phyloP scores from a whole-genome alignment of 2,797 vertebrate species.

The Sylvilagus floridanus region DNA sequence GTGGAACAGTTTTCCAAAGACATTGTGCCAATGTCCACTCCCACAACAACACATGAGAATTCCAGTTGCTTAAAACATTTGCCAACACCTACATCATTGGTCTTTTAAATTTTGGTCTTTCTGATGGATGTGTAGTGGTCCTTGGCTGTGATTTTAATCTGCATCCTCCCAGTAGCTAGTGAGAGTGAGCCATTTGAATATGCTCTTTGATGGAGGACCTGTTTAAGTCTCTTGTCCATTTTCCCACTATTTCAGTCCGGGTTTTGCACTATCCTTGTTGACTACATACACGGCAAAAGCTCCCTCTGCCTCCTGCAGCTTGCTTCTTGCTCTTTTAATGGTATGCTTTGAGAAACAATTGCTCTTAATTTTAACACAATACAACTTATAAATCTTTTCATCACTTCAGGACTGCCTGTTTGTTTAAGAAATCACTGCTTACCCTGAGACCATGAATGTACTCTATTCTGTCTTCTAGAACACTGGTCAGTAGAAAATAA shows the following conservation, averaged over 20 bases:
- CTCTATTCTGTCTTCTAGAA: slow-evolving; percentile 38
- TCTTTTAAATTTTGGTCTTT: background rate
- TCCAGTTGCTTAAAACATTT: background rate
- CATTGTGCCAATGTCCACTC: background rate
- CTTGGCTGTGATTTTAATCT: background rate
- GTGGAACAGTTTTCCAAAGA: background rate
- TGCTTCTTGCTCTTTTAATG: background rate
- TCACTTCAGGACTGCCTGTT: background rate
- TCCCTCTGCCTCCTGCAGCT: background rate
- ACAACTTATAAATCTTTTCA: background rate
- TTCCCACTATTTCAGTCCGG: background rate
- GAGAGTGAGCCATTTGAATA: background rate
- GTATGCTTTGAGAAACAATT: background rate
- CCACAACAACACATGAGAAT: background rate
- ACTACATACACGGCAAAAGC: background rate
- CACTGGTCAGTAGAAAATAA: background rate
- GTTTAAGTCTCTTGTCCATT: background rate
- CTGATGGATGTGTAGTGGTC: background rate
- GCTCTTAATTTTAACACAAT: slow-evolving; percentile 4
- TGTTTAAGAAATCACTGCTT: slow-evolving; percentile 24
- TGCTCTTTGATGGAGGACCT: background rate
- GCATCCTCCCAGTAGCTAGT: background rate
- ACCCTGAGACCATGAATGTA: background rate
- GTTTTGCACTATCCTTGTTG: background rate
- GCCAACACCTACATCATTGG: background rate